Base-by-base conservation (phyloP, 2,797 vertebrate genomes). In the Champsocephalus esox region DNA sequence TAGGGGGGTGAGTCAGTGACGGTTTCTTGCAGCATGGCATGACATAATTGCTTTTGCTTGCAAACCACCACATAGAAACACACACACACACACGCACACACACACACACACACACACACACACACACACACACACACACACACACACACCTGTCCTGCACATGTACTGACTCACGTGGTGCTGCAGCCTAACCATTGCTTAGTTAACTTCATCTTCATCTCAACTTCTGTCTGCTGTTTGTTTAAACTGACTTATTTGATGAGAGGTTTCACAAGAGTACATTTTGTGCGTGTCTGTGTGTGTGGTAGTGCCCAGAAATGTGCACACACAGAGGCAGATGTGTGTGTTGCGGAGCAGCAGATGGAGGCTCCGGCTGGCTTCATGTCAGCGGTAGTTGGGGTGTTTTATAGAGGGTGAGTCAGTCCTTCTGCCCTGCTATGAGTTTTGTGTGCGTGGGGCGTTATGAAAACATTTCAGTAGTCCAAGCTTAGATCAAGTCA, bases 1-100 rank as follows among this genome's bases (percentile, higher is more conserved):
- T 3, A 78, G 84, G 86, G 89, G 92, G 92, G 92, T 93, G 91
- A 93, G 92, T 92, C 82, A 75, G 73, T 65, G 69, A 81, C 16
- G 28, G 76, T 69, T 76, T 54, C 50, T 66, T 58, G 52, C 65
- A 65, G 84, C 85, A 77, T 61, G 67, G 44, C 21, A 41, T 79
- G 68, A 79, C 66, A 59, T 69, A 28, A 64, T 48, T 61, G 34
- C 64, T 62, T 64, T 19, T 44, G 52, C 44, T 61, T 13, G 16
- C 44, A 63, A 64, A 63, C 32, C 43, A 48, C 24, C n/a, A 43
- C 51, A 67, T 0, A 12, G 46, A 28, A 5, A 58, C 71, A 69
- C 19, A 19, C 19, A 19, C 55, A 66, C 48, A 59, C 49, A 21
- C 17, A 49, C 28, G 50, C 28, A 60, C 21, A 80, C 60, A 34